These are phyloP conservation scores for Nineta flava DNA, from an alignment of 2,888 invertebrate genomes.

Conservation along the genomic window DNA sequence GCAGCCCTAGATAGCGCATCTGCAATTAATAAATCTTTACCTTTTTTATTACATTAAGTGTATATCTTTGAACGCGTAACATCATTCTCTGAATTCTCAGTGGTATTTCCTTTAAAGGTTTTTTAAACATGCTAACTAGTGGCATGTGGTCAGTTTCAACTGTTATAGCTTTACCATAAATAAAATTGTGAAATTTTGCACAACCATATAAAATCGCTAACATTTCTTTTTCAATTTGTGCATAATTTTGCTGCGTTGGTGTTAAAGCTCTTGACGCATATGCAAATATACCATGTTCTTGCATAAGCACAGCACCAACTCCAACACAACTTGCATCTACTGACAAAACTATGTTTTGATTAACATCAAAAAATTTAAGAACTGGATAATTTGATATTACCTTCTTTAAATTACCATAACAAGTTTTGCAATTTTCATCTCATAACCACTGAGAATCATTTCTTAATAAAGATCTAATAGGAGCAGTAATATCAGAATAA, in stretches of 20 bases:
- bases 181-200: neutral
- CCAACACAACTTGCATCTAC: neutral
- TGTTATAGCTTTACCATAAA: neutral
- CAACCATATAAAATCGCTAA: neutral
- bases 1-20: neutral
- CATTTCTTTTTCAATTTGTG: neutral
- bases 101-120: neutral
- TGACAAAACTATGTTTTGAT: neutral
- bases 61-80: neutral
- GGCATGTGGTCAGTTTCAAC: neutral
- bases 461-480: neutral
- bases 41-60: neutral
- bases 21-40: neutral
- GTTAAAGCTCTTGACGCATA: neutral
- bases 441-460: neutral
- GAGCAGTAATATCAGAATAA: neutral
- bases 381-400: neutral
- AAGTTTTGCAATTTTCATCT: neutral
- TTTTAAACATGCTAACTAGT: neutral
- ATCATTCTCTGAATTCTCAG: neutral
- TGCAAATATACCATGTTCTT: neutral
- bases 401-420: neutral
- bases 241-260: neutral
- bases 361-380: neutral
- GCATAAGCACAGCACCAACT: neutral